These are phyloP conservation scores for Leptinotarsa rubiginosa DNA, from an alignment of 2,888 invertebrate species.

Conservation along the genomic window DNA sequence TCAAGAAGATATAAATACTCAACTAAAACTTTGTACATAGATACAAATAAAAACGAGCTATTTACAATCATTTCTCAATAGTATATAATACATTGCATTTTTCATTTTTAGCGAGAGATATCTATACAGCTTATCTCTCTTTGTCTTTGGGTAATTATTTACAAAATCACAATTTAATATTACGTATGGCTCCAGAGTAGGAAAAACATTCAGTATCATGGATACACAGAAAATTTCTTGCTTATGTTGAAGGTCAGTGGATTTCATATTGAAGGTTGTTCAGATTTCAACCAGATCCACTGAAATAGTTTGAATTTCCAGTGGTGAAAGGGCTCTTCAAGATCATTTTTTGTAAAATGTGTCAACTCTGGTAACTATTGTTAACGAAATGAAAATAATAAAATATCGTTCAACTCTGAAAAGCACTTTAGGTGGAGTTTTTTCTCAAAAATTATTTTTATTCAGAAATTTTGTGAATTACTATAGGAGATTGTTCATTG, in stretches of 20 bases:
- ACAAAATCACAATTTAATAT: constrained; percentile 66
- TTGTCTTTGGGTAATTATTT: constrained; percentile 50
- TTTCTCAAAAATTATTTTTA: no score
- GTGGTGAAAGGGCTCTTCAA: neutral
- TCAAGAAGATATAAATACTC: constrained; percentile 15
- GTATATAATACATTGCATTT: constrained; percentile 42
- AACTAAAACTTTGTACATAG: constrained; percentile 43
- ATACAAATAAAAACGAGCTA: constrained; percentile 46
- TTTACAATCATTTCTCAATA: constrained; percentile 46
- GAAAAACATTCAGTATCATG: constrained; percentile 11
- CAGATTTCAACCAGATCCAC: neutral
- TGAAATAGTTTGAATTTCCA: neutral
- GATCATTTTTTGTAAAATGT: neutral
- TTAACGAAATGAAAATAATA: no score
- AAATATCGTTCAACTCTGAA: no score
- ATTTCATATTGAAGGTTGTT: neutral
- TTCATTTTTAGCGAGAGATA: constrained; percentile 30
- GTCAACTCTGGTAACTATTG: no score
- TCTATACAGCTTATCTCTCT: constrained; percentile 47
- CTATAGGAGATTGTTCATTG: no score
- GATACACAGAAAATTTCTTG: neutral
- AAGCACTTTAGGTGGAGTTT: no score
- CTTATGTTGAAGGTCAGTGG: constrained; percentile 1
- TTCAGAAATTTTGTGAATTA: no score
- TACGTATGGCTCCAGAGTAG: constrained; percentile 57